phyloP scores from a whole-genome alignment of 1,140 invertebrate genomes.

The Atta texana region DNA sequence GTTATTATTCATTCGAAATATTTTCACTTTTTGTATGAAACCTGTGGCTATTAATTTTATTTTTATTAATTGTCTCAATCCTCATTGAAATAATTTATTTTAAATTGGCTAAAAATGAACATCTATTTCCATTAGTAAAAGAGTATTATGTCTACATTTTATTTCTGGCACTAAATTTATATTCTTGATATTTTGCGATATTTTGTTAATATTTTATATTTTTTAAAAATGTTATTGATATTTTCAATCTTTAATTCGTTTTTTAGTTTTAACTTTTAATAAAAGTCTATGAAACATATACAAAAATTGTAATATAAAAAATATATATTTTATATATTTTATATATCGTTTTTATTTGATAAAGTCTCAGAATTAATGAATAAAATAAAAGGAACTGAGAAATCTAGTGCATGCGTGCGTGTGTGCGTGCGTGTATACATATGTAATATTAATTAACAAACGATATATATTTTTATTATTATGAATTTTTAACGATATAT shows the following conservation, averaged over 20 bases:
- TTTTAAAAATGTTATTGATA: background rate
- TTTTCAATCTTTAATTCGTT: background rate
- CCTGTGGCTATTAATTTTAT: background rate
- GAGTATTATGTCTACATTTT: background rate
- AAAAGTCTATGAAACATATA: background rate
- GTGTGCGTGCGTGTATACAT: too few species aligned
- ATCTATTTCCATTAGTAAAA: background rate
- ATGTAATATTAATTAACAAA: too few species aligned
- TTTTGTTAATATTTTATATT: background rate
- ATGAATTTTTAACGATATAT: background rate
- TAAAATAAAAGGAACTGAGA: background rate
- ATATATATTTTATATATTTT: background rate
- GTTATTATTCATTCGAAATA: slow-evolving; percentile 12
- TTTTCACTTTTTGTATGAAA: background rate
- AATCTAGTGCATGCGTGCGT: background rate
- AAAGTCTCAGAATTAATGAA: background rate
- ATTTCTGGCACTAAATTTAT: background rate
- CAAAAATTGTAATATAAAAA: background rate
- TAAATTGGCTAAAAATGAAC: background rate
- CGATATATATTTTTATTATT: background rate
- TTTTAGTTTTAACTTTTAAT: background rate
- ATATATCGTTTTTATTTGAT: background rate
- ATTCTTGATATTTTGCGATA: background rate
- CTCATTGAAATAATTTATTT: background rate
- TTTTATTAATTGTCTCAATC: background rate